Evolutionary conservation across 1,140 invertebrate genomes (phyloP), one percentile per base, ranked within the genome.

Genomic region (Heterodera carotae): DNA sequence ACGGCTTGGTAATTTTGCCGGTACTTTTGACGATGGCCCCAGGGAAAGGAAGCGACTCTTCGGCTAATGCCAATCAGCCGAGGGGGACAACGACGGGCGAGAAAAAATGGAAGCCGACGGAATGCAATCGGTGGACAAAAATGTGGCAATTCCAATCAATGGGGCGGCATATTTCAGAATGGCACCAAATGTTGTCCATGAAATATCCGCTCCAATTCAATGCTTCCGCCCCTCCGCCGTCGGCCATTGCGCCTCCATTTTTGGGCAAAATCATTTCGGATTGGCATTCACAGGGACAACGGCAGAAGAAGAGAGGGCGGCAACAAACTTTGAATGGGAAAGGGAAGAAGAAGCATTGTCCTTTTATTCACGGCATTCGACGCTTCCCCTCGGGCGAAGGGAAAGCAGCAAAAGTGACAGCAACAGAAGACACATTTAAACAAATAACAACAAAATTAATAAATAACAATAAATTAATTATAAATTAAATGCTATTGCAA

Each of bases 11-110:
- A 6, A 84, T 89, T 75, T 79, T 89, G 39, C 89, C 89, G 15
- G 95, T 98, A 0, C 88, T 98, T 0, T 88, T 98, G 0, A 96
- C 95, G 25, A 25, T 62, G 48, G 39, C 62, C 10, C 60, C 75
- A 18, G 25, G 60, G 2, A 60, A 75, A 4, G 27, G 62, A 12
- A 3, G 48, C 2, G 22, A 22, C 39, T 8, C 6, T 12, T 6
- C 6, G 6, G 39, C 39, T 12, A 43, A 43, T 43, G 39, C 39
- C 39, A n/a, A n/a, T n/a, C n/a, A n/a, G n/a, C n/a, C 15, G 39
- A 5, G 39, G 15, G 39, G 39, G 48, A 22, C 12, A 56, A 56
- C 15, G 48, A 56, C 48, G 15, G 22, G 39, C 39, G 39, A 43
- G 39, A 12, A 12, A 12, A 43, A 43, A 56, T 22, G 18, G 48